These are phyloP conservation scores for Drosophila nasuta DNA, from an alignment of 1,140 invertebrate genomes.

Conservation along the genomic window DNA sequence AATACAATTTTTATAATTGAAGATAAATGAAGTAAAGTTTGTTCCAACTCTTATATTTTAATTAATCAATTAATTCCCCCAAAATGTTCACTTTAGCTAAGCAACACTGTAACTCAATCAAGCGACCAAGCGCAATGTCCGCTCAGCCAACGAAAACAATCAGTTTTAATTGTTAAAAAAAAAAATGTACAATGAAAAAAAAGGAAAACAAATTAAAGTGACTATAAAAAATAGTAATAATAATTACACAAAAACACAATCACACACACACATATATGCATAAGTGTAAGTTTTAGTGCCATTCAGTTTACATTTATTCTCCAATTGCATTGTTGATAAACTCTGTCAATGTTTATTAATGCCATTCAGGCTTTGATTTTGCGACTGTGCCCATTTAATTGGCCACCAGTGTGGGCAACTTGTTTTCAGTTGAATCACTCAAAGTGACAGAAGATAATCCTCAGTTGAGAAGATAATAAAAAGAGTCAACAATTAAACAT, in stretches of 20 bases:
- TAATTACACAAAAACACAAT: background rate
- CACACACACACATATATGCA: no score
- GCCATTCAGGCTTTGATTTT: slow-evolving; percentile 7
- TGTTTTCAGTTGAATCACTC: slow-evolving; percentile 3
- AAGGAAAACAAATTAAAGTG: slow-evolving; percentile 8
- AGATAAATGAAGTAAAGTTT: no score
- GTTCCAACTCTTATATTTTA: no score
- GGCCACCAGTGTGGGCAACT: slow-evolving; percentile 23
- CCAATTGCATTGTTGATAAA: slow-evolving; percentile 14
- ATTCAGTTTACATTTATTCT: slow-evolving; percentile 3
- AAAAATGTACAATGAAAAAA: slow-evolving; percentile 5
- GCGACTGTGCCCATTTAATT: slow-evolving; percentile 14
- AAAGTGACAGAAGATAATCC: slow-evolving; percentile 7
- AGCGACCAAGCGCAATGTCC: background rate
- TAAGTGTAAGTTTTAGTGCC: background rate
- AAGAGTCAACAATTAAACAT: slow-evolving; percentile 3
- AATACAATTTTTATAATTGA: no score
- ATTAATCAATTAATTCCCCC: no score
- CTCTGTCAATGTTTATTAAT: slow-evolving; percentile 10
- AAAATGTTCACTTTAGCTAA: background rate
- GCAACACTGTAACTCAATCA: slow-evolving; percentile 11
- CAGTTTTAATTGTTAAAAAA: slow-evolving; percentile 23
- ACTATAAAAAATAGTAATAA: slow-evolving; percentile 22
- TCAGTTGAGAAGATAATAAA: background rate
- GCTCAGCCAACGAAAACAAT: slow-evolving; percentile 24